Evolutionary conservation across 1,140 invertebrate species (phyloP).

Genomic region (Ceratitis capitata): DNA sequence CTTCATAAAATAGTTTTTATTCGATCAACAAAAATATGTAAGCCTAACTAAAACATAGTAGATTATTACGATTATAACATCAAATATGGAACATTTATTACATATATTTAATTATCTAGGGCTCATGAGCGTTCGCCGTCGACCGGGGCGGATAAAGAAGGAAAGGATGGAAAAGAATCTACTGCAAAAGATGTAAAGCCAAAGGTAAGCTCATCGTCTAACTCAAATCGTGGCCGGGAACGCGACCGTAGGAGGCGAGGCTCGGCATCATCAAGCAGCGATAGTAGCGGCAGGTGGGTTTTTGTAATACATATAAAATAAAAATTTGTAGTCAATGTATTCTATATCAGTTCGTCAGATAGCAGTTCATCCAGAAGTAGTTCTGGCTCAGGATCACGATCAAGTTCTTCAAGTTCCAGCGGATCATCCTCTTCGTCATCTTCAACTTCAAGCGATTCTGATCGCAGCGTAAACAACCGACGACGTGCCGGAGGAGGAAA

Average conservation of each 20-base stretch:
- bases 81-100: background rate
- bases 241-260: constrained; percentile 61
- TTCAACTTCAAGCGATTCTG: constrained; percentile 69
- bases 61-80: background rate
- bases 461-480: constrained; percentile 55
- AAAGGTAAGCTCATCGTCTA: constrained; percentile 51
- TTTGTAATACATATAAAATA: constrained; percentile 13
- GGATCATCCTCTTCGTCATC: constrained; percentile 71
- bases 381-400: constrained; percentile 78
- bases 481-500: constrained; percentile 47
- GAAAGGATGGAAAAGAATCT: constrained; percentile 52
- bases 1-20: background rate
- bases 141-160: constrained; percentile 37
- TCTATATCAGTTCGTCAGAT: constrained; percentile 55
- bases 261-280: constrained; percentile 79
- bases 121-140: constrained; percentile 42
- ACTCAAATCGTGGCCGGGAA: constrained; percentile 52
- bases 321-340: background rate
- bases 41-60: background rate
- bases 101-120: constrained; percentile 10
- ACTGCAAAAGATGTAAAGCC: constrained; percentile 52
- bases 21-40: constrained; percentile 7
- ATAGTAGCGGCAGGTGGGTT: constrained; percentile 77
- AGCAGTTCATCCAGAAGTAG: constrained; percentile 81
- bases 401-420: constrained; percentile 78